Evolutionary conservation across 2,113 vertebrate genomes (phyloP), one percentile per base, ranked within the genome.

Genomic region (Cyanoramphus novaezelandiae): DNA sequence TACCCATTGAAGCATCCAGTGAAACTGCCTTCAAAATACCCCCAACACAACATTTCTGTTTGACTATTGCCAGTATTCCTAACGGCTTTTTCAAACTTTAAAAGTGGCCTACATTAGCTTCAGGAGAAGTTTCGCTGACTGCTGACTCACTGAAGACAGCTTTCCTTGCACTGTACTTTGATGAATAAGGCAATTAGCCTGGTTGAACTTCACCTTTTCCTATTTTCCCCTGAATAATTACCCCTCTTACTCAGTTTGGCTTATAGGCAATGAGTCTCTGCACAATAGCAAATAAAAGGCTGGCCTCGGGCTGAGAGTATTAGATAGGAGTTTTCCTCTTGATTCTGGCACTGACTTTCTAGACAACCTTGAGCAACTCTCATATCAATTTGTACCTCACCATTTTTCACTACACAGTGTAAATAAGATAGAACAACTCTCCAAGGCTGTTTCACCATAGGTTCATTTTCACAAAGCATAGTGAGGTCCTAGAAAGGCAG

Each of bases 341-440:
- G 35, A 62, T 88, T 81, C 69, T 96, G 57, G 33, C 85, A 90
- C 76, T 92, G 82, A 81, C 82, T 81, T 94, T 86, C 55, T 43
- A 90, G 44, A 60, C n/a, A 92, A 88, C 64, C 82, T 78, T 83
- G 68, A 90, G 39, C 35, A 86, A 83, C 90, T 55, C 80, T 86
- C 55, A 47, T 68, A 28, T 8, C 14, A 23, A 75, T 49, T 63
- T 64, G 52, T 57, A 64, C 65, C 57, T 93, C 57, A 23, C 47
- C 6, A 37, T 31, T 94, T 93, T 72, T 71, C 77, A 46, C 46
- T 82, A 68, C 25, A 16, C 7, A 78, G 35, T 13, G 68, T 74
- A 90, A 88, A 86, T 64, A 92, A 68, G 21, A 88, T 1, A 80
- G 75, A 82, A 84, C n/a, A 33, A 84, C 68, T 88, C 57, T 78